These are phyloP conservation scores for Diprion similis DNA, from an alignment of 1,140 invertebrate species.

Conservation along the genomic window DNA sequence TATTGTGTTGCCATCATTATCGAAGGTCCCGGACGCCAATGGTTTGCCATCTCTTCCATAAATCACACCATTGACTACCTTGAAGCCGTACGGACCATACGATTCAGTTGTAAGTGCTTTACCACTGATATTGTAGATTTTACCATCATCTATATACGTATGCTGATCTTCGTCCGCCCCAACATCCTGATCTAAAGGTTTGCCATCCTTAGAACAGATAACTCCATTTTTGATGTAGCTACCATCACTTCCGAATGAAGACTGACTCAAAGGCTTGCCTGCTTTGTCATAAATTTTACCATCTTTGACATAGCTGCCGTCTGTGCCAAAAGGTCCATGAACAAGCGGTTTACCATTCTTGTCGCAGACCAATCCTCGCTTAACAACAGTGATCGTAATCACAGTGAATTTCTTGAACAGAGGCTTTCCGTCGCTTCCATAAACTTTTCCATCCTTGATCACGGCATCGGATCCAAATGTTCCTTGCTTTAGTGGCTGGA, in stretches of 20 bases:
- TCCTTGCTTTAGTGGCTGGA: constrained; percentile 3
- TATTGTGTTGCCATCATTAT: not conserved
- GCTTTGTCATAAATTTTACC: constrained; percentile 9
- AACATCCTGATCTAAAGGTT: not conserved
- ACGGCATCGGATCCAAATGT: constrained; percentile 6
- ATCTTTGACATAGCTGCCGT: constrained; percentile 5
- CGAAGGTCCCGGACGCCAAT: not conserved
- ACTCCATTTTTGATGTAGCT: constrained; percentile 6
- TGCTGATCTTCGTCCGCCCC: not conserved
- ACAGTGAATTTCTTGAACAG: constrained; percentile 13
- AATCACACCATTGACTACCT: constrained; percentile 4
- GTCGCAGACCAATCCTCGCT: constrained; percentile 10
- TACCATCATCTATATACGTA: not conserved
- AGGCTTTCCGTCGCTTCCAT: constrained; percentile 9
- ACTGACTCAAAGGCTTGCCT: constrained; percentile 2
- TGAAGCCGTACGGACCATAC: constrained; percentile 8
- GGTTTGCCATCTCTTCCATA: constrained; percentile 1
- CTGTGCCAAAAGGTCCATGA: constrained; percentile 4
- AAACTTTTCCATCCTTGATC: constrained; percentile 11
- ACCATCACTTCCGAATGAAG: constrained; percentile 39
- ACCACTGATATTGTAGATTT: constrained; percentile 8
- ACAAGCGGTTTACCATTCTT: constrained; percentile 11
- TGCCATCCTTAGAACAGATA: constrained; percentile 13
- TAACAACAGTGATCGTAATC: constrained; percentile 1
- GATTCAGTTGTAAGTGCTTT: not conserved